A percentile compares a stretch with the other conserved stretches of the same genome.
Conservation (phyloP, 1,140 invertebrate genomes). For the Patella vulgata region DNA sequence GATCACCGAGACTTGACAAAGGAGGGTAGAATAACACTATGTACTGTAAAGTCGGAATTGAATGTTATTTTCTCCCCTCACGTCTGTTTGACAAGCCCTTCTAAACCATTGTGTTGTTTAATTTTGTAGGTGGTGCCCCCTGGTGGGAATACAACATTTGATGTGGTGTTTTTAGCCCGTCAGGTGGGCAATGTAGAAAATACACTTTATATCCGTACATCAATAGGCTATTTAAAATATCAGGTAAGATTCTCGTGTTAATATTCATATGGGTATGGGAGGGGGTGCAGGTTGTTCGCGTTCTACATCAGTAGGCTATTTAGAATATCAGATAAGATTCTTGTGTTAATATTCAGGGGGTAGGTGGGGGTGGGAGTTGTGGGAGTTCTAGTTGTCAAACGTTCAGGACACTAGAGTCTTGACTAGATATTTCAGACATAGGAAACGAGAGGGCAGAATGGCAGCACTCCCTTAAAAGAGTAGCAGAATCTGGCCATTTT, state of each 20-base stretch:
- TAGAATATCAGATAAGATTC: constrained; percentile 78
- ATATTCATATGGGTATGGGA: neutral
- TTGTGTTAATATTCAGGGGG: neutral
- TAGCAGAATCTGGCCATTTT: too few relatives aligned
- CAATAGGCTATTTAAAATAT: constrained; percentile 85
- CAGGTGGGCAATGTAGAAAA: constrained; percentile 89
- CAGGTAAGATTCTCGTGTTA: constrained; percentile 71
- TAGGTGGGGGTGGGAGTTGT: constrained; percentile 2
- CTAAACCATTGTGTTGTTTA: too few relatives aligned
- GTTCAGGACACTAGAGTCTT: too few relatives aligned
- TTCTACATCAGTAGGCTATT: constrained; percentile 88
- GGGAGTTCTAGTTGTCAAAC: too few relatives aligned
- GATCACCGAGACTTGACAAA: too few relatives aligned
- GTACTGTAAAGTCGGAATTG: too few relatives aligned
- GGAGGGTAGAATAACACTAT: too few relatives aligned
- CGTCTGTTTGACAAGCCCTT: too few relatives aligned
- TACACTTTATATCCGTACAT: constrained; percentile 92
- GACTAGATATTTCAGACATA: too few relatives aligned
- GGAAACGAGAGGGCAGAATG: too few relatives aligned
- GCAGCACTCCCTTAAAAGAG: too few relatives aligned
- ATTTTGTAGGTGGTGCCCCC: constrained; percentile 82
- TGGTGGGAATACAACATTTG: constrained; percentile 92
- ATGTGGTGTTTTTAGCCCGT: constrained; percentile 92
- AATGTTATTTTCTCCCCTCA: too few relatives aligned
- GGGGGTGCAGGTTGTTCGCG: constrained; percentile 11